Evolutionary conservation across 2,113 vertebrate genomes (phyloP).

Genomic region (Lophius piscatorius): DNA sequence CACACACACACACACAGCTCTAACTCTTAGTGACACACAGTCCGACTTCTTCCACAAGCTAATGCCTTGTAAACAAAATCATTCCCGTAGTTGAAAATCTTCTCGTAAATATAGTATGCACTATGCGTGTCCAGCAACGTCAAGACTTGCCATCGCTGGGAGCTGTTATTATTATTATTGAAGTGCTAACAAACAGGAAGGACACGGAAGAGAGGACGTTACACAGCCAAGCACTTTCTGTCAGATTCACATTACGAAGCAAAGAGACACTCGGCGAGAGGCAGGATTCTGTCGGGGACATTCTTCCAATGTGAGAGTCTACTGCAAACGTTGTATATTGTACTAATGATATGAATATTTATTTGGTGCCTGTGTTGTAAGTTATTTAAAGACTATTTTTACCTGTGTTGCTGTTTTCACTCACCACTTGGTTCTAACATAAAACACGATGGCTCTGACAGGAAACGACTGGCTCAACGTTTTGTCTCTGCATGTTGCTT

Average conservation of each 20-base stretch:
- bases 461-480: not conserved
- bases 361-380: constrained; percentile 80
- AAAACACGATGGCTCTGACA: constrained; percentile 53
- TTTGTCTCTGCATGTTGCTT: not conserved
- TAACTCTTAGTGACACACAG: constrained; percentile 31
- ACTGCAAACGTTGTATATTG: constrained; percentile 77
- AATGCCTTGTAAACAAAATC: constrained; percentile 25
- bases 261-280: constrained; percentile 26
- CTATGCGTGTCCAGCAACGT: constrained; percentile 42
- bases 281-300: constrained; percentile 24
- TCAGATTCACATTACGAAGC: constrained; percentile 51
- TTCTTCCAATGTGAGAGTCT: constrained; percentile 73
- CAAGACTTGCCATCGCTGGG: constrained; percentile 28
- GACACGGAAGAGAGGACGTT: constrained; percentile 31
- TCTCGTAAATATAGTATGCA: constrained; percentile 2
- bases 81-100: constrained; percentile 18
- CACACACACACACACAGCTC: constrained; percentile 28
- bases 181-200: constrained; percentile 48
- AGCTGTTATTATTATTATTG: constrained; percentile 24
- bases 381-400: constrained; percentile 77
- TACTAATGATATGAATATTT: constrained; percentile 82
- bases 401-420: constrained; percentile 56
- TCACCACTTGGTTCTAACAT: constrained; percentile 47
- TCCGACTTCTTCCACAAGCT: constrained; percentile 24
- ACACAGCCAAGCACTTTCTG: constrained; percentile 74